Evolutionary conservation across 1,140 invertebrate species (phyloP).

Genomic region (Drosophila orosa): DNA sequence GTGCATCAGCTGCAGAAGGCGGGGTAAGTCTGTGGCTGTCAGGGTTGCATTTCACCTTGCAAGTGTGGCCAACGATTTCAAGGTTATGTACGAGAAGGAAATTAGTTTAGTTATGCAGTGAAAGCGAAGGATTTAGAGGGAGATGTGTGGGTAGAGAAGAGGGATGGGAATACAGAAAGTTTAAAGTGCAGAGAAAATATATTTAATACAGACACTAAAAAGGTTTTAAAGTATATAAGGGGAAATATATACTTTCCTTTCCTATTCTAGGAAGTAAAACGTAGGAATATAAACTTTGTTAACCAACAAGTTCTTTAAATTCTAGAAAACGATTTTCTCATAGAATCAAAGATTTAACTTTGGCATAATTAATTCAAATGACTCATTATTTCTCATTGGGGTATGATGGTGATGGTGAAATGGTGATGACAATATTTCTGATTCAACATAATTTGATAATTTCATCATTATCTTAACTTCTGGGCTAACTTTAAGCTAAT

Average conservation of each 20-base stretch:
- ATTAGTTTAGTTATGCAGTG: constrained; percentile 53
- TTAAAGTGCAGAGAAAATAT: neutral
- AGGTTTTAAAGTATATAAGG: neutral
- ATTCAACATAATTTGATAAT: constrained; percentile 4
- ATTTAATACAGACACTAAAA: neutral
- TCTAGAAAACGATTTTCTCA: neutral
- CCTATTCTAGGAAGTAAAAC: no score
- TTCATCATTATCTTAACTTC: constrained; percentile 5
- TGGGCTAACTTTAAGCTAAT: constrained; percentile 11
- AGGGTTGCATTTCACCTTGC: constrained; percentile 36
- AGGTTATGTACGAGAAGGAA: constrained; percentile 43
- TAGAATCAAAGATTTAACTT: no score
- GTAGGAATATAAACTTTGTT: neutral
- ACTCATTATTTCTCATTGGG: neutral
- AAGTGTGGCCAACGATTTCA: constrained; percentile 31
- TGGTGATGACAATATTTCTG: neutral
- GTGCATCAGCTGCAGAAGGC: constrained; percentile 27
- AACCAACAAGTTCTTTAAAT: neutral
- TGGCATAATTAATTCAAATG: neutral
- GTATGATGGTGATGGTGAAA: neutral
- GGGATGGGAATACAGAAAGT: neutral
- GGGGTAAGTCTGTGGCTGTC: neutral
- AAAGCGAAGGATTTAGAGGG: constrained; percentile 11
- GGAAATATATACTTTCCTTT: neutral
- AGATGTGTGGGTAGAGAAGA: neutral